Percentiles rank a stretch among this genome's conserved stretches.
Evolutionary conservation across 2,113 vertebrate species (phyloP).

Genomic region (Electrona antarctica): DNA sequence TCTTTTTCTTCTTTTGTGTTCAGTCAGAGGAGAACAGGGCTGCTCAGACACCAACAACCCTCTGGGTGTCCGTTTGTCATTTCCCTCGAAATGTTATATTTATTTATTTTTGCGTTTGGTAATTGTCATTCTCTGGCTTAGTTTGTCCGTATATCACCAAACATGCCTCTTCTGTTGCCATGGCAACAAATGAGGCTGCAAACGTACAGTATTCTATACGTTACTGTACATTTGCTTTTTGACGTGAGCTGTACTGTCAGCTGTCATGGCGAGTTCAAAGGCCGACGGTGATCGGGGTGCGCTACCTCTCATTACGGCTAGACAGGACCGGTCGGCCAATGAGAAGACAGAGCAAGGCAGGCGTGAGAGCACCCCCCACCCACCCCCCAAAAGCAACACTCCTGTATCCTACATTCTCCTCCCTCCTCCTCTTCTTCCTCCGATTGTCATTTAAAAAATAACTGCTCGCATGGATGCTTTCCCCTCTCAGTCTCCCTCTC

Average conservation of each 20-base stretch:
- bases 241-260: constrained; percentile 70
- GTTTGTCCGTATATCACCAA: no score
- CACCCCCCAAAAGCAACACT: constrained; percentile 17
- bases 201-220: no score
- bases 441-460: constrained; percentile 77
- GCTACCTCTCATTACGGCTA: constrained; percentile 32
- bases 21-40: no score
- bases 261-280: constrained; percentile 63
- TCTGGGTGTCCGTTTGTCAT: no score
- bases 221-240: constrained; percentile 25
- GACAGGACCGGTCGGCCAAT: constrained; percentile 49
- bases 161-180: no score
- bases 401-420: constrained; percentile 36
- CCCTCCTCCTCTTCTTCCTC: constrained; percentile 34
- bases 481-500: constrained; percentile 13
- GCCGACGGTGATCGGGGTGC: constrained; percentile 41
- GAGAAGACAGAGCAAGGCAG: constrained; percentile 24
- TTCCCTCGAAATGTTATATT: neutral
- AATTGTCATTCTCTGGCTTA: no score
- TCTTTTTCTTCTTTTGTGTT: neutral
- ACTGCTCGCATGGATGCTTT: constrained; percentile 65
- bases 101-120: neutral
- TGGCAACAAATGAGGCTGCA: no score
- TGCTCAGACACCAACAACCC: no score
- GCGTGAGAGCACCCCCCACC: constrained; percentile 62